Evolutionary conservation across 2,888 invertebrate genomes (phyloP).

Genomic region (Incurvaria masculella): DNA sequence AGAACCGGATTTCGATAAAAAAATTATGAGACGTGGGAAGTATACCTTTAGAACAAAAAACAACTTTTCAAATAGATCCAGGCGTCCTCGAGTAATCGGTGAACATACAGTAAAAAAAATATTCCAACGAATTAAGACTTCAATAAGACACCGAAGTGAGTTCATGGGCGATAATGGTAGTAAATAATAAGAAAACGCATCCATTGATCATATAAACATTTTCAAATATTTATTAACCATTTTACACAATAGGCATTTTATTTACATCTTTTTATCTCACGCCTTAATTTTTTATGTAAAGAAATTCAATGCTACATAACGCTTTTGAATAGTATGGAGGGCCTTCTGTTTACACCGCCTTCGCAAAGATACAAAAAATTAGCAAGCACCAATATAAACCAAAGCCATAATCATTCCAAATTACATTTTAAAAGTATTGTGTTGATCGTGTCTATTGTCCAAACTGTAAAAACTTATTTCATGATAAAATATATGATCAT

Average conservation of each 20-base stretch:
- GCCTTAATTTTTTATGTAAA: background rate
- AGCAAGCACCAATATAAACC: slow-evolving; percentile 53
- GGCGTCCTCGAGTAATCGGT: too few species aligned
- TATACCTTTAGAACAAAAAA: too few species aligned
- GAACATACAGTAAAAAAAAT: too few species aligned
- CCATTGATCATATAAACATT: slow-evolving; percentile 54
- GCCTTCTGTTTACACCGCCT: slow-evolving; percentile 41
- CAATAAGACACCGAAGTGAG: slow-evolving; percentile 12
- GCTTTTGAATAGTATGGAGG: slow-evolving; percentile 43
- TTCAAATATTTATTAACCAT: slow-evolving; percentile 58
- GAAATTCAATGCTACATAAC: background rate
- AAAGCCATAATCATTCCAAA: slow-evolving; percentile 17
- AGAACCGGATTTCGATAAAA: too few species aligned
- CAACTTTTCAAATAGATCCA: background rate
- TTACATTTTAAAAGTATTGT: slow-evolving; percentile 1
- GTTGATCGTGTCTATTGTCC: background rate
- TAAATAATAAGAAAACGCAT: slow-evolving; percentile 24
- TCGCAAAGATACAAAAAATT: slow-evolving; percentile 19
- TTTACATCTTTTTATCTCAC: slow-evolving; percentile 10
- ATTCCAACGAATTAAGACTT: slow-evolving; percentile 6
- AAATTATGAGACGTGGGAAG: too few species aligned
- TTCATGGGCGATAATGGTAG: background rate
- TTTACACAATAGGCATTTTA: slow-evolving; percentile 52
- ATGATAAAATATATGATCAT: too few species aligned
- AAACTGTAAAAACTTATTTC: background rate